Evolutionary conservation across 2,888 invertebrate genomes (phyloP).

Genomic region (Strigamia crassipes): DNA sequence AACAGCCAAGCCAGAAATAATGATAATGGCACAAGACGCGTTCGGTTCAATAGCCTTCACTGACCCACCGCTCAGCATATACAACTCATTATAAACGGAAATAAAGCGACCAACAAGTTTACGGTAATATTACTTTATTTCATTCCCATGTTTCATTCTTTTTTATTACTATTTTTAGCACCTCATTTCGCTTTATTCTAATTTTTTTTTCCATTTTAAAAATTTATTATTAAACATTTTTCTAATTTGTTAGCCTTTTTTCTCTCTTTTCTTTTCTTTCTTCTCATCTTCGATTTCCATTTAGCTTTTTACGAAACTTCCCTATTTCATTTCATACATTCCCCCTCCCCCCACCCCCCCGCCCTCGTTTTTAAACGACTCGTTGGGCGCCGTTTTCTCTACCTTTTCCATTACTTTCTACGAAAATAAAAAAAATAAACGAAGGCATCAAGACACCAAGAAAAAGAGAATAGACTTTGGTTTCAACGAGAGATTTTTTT

Average conservation of each 20-base stretch:
- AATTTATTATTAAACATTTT: too few species aligned
- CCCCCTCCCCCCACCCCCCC: too few species aligned
- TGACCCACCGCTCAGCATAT: conserved; percentile 27
- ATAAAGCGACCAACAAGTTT: conserved; percentile 16
- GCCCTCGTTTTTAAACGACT: neutral
- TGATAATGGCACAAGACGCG: conserved; percentile 31
- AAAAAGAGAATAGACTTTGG: conserved; percentile 5
- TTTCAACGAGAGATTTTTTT: conserved; percentile 3
- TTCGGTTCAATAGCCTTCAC: conserved; percentile 42
- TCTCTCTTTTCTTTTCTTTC: neutral
- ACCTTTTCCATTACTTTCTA: neutral
- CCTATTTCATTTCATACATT: conserved; percentile 3
- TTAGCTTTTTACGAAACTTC: neutral
- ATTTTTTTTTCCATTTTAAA: too few species aligned
- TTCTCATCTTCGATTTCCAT: conserved; percentile 3
- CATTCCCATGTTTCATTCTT: neutral
- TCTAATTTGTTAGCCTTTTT: too few species aligned
- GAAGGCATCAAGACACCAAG: neutral
- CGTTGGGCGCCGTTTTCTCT: neutral
- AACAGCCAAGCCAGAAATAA: conserved; percentile 42
- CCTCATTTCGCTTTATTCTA: too few species aligned
- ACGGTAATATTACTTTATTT: neutral
- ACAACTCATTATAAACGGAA: conserved; percentile 16
- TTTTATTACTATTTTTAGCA: neutral
- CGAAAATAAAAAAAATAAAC: neutral